phyloP scores from a whole-genome alignment of 1,140 invertebrate species.

The Leguminivora glycinivorella region DNA sequence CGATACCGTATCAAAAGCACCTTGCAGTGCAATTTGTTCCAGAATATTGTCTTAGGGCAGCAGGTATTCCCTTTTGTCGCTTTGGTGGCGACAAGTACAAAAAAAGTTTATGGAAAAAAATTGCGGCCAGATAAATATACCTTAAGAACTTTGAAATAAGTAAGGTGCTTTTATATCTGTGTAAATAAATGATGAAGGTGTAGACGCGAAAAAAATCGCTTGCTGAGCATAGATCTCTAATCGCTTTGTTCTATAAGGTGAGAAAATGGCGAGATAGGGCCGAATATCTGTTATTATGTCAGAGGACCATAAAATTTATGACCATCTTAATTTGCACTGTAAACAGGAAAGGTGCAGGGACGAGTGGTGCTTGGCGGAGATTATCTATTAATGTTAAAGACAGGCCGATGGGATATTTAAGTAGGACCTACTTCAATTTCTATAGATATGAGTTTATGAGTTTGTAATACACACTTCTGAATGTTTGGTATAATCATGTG shows the following conservation, averaged over 20 bases:
- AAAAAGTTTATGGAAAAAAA: constrained; percentile 42
- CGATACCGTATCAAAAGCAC: constrained; percentile 55
- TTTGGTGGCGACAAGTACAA: constrained; percentile 44
- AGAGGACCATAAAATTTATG: constrained; percentile 11
- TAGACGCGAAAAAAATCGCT: constrained; percentile 46
- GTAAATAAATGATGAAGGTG: constrained; percentile 41
- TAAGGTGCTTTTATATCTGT: constrained; percentile 61
- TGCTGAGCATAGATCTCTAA: constrained; percentile 38
- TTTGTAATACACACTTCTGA: not conserved
- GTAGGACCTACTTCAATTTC: not conserved
- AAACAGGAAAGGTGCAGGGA: constrained; percentile 5
- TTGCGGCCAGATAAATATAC: constrained; percentile 44
- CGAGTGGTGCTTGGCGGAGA: not conserved
- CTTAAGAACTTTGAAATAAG: constrained; percentile 42
- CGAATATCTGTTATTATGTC: constrained; percentile 23
- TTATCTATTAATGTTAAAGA: constrained; percentile 11
- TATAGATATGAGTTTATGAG: not conserved
- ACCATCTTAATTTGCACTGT: constrained; percentile 15
- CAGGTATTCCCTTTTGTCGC: constrained; percentile 64
- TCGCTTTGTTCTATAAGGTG: constrained; percentile 56
- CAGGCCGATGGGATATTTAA: not conserved
- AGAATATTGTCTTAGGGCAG: constrained; percentile 63
- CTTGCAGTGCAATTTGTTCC: constrained; percentile 60
- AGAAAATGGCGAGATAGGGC: constrained; percentile 21
- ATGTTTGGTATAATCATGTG: not conserved